Evolutionary conservation across 2,888 invertebrate species (phyloP).

Genomic region (Leucoptera coffeella): DNA sequence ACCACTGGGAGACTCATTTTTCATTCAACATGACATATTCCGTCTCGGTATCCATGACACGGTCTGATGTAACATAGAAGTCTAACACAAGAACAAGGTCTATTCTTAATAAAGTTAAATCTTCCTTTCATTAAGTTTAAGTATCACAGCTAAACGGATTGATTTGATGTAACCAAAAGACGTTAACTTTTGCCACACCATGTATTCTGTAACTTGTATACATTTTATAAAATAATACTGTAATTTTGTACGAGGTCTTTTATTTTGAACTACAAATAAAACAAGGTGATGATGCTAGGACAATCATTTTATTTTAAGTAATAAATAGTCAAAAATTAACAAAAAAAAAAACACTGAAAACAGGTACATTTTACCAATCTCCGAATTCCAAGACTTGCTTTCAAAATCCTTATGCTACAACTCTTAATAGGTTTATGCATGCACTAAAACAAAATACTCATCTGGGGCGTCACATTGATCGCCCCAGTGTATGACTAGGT

Average conservation of each 20-base stretch:
- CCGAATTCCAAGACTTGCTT: conserved; percentile 42
- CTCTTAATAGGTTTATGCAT: conserved; percentile 45
- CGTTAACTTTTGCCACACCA: too few species aligned
- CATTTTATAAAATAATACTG: conserved; percentile 28
- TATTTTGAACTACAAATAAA: too few species aligned
- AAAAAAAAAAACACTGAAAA: conserved; percentile 52
- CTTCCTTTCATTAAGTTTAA: too few species aligned
- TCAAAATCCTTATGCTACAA: conserved; percentile 48
- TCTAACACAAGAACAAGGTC: too few species aligned
- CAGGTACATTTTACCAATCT: conserved; percentile 50
- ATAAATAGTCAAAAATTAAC: conserved; percentile 54
- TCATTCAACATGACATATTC: conserved; percentile 94
- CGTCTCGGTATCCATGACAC: conserved; percentile 87
- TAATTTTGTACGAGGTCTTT: conserved; percentile 8
- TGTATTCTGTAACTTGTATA: conserved; percentile 39
- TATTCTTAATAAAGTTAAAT: too few species aligned
- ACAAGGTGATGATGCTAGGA: conserved; percentile 39
- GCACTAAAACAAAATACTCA: conserved; percentile 43
- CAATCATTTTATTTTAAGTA: conserved; percentile 43
- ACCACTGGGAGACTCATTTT: conserved; percentile 79
- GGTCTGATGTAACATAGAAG: conserved; percentile 17
- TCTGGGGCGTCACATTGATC: conserved; percentile 20
- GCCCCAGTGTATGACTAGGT: conserved; percentile 49
- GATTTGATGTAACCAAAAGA: conserved; percentile 3
- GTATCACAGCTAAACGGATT: too few species aligned